Conservation (phyloP, 2,113 vertebrate genomes). For the Cyprinus carpio region DNA sequence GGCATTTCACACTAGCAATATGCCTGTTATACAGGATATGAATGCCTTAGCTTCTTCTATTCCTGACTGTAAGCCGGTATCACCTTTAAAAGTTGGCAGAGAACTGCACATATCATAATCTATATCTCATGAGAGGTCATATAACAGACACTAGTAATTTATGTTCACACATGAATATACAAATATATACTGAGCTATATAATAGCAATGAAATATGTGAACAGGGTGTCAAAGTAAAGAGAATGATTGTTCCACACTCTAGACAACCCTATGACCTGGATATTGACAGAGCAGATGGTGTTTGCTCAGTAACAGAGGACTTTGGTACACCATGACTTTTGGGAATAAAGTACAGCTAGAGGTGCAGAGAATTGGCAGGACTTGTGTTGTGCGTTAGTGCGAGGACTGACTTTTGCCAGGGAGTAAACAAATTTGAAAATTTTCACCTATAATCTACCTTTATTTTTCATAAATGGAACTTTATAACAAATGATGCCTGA, state of each 20-base stretch:
- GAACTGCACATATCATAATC: not conserved
- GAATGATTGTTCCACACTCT: not conserved
- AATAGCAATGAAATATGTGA: not conserved
- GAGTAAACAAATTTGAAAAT: not conserved
- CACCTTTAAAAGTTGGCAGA: slow-evolving; percentile 7
- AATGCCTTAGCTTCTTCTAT: not conserved
- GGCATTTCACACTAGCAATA: not conserved
- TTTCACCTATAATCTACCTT: not conserved
- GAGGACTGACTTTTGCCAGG: not conserved
- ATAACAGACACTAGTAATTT: not conserved
- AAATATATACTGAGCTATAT: not conserved
- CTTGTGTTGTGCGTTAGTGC: not conserved
- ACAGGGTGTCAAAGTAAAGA: not conserved
- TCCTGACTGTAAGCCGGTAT: not conserved
- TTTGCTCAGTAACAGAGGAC: slow-evolving; percentile 13
- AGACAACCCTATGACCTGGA: not conserved
- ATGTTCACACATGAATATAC: not conserved
- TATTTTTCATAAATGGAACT: not conserved
- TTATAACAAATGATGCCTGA: not conserved
- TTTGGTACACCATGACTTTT: not conserved
- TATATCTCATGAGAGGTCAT: not conserved
- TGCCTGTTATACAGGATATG: not conserved
- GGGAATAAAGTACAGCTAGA: not conserved
- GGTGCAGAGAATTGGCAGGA: not conserved
- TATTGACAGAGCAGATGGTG: not conserved